Evolutionary conservation across 2,888 invertebrate species (phyloP).

Genomic region (Mythimna albipuncta): DNA sequence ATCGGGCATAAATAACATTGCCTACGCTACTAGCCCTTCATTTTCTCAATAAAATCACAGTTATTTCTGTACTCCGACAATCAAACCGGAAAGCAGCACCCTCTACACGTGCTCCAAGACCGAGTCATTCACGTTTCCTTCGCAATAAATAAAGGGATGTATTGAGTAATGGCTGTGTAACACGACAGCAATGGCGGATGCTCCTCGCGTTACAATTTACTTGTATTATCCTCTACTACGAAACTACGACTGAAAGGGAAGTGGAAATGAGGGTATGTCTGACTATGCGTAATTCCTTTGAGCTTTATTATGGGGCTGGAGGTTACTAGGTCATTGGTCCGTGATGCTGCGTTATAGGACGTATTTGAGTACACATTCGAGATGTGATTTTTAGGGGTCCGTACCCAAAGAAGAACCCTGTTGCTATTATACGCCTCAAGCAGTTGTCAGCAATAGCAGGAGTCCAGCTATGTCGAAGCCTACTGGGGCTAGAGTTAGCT

Average conservation of each 20-base stretch:
- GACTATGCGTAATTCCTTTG: slow-evolving; percentile 47
- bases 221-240: slow-evolving; percentile 42
- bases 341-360: neutral
- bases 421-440: too few species aligned
- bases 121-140: slow-evolving; percentile 41
- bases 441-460: too few species aligned
- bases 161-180: slow-evolving; percentile 45
- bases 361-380: neutral
- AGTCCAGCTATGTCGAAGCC: too few species aligned
- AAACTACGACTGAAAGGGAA: slow-evolving; percentile 19
- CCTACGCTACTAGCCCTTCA: neutral
- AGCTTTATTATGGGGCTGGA: slow-evolving; percentile 37
- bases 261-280: slow-evolving; percentile 38
- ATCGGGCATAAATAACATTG: neutral
- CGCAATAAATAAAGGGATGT: slow-evolving; percentile 53
- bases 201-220: slow-evolving; percentile 47
- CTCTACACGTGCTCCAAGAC: neutral
- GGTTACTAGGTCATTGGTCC: slow-evolving; percentile 19
- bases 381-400: neutral
- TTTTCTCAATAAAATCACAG: neutral
- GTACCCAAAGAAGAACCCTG: too few species aligned
- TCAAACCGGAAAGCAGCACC: neutral
- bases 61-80: neutral
- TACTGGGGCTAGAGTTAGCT: too few species aligned
- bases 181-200: slow-evolving; percentile 47